Base-by-base conservation (phyloP, 2,113 vertebrate species). In the Sterna hirundo region DNA sequence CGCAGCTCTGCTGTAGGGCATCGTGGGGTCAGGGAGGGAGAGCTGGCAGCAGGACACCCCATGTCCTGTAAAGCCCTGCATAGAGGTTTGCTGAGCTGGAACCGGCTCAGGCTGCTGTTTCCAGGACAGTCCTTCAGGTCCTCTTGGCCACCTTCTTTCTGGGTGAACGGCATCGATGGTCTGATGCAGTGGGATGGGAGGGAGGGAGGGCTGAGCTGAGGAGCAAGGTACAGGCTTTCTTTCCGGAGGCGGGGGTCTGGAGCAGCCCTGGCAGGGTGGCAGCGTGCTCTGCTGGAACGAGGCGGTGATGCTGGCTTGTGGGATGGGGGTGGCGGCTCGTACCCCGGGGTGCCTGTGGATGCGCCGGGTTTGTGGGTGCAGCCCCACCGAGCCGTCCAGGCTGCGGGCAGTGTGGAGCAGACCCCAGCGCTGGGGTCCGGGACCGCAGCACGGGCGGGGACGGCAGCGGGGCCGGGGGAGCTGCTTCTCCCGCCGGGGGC, bases 221-320 rank as follows among this genome's bases (percentile, higher is more conserved):
- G 44, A 32, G 22, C 54, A 5, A 61, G 66, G 40, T 4, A 4
- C 3, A 26, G 72, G 2, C 2, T 1, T 52, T 18, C 58, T 7
- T 15, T 74, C 16, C 1, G 1, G 68, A 0, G 4, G 27, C 0
- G 0, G 34, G 20, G 52, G 42, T 51, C 26, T 4, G 1, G 70
- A 13, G 55, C 21, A 75, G 55, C 65, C 54, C 55, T 13, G 32
- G 15, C 6, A 46, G 51, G 2, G n/a, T 8, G 15, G 44, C 1
- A 8, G 5, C 30, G 42, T 15, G 61, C 57, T 54, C 70, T 1
- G 15, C 40, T 3, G 30, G 49, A 10, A 15, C 0, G 52, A 38
- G 44, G 20, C 36, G 5, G 8, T 0, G 38, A 6, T 40, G 76
- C 72, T 3, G 57, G 54, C 46, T 8, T 6, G 44, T 8, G 84